phyloP scores from a whole-genome alignment of 1,140 invertebrate genomes.

The Vanessa tameamea region DNA sequence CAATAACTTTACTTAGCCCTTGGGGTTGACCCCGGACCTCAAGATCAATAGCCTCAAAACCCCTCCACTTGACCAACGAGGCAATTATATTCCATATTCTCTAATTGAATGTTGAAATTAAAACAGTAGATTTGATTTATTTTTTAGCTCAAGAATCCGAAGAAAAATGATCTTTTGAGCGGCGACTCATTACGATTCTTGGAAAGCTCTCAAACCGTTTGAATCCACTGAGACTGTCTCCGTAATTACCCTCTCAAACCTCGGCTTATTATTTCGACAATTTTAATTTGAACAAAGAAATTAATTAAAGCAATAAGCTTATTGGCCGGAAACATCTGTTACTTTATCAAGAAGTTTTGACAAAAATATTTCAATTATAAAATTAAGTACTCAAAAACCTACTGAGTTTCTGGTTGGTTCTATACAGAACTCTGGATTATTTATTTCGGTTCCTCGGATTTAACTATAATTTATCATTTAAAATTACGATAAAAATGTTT shows the following conservation, averaged over 20 bases:
- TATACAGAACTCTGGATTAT: too few relatives aligned
- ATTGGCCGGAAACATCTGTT: constrained; percentile 9
- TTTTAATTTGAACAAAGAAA: constrained; percentile 13
- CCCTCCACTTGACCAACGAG: too few relatives aligned
- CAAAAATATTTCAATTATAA: neutral
- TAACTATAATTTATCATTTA: too few relatives aligned
- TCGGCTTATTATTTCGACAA: constrained; percentile 16
- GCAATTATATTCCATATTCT: too few relatives aligned
- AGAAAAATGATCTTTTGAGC: constrained; percentile 10
- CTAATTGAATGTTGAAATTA: neutral
- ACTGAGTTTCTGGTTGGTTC: too few relatives aligned
- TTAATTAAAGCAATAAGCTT: constrained; percentile 1
- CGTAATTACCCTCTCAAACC: constrained; percentile 6
- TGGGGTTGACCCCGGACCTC: too few relatives aligned
- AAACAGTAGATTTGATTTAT: neutral
- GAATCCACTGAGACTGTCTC: neutral
- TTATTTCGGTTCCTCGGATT: too few relatives aligned
- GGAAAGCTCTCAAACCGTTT: neutral
- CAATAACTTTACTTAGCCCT: too few relatives aligned
- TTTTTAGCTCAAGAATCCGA: neutral
- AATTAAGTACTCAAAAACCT: neutral
- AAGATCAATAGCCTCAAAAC: too few relatives aligned
- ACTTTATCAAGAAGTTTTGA: constrained; percentile 6
- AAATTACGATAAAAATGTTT: too few relatives aligned
- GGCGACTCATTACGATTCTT: constrained; percentile 2